Base-by-base conservation (phyloP, 2,797 vertebrate genomes). In the Chelon labrosus region DNA sequence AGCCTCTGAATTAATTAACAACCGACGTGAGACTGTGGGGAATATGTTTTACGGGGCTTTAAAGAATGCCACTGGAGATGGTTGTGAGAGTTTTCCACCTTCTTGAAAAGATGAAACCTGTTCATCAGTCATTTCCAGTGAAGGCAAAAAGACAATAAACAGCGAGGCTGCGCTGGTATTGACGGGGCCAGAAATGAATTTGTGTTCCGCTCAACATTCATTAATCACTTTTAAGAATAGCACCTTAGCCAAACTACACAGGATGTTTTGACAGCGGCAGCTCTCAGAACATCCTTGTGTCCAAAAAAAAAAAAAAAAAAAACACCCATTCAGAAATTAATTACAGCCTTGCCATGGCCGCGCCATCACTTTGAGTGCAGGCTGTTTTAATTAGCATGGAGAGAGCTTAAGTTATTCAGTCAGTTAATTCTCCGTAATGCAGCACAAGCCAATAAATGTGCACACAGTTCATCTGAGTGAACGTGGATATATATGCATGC, bases 321-420 rank as follows among this genome's bases (percentile, higher is more conserved):
- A 84, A 73, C 71, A 53, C 84, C 88, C 89, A 75, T 79, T 88
- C 77, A 90, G 80, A 88, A 92, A 93, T 91, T 83, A 94, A 94
- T 93, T 92, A 92, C 75, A 76, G 81, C 71, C 82, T 65, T 38
- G 66, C 80, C 66, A 53, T 22, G 76, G 71, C 78, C 57, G 86
- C 77, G 13, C 85, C 86, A 79, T 86, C 85, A 72, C 76, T 85
- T 83, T 64, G 79, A 92, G 87, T 66, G 79, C 85, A 67, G 78
- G 82, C 80, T 82, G 84, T 87, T 94, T 94, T 92, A 94, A 94
- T 94, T 92, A 91, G 73, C 86, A 77, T 80, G 73, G 79, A 13
- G 77, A 91, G 88, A 80, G 87, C 85, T 85, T 82, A 87, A 88
- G 86, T 90, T 92, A 90, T 86, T 90, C 88, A 89, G 81, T 88